Conservation (phyloP, 2,113 vertebrate species). For the Nipponia nippon region DNA sequence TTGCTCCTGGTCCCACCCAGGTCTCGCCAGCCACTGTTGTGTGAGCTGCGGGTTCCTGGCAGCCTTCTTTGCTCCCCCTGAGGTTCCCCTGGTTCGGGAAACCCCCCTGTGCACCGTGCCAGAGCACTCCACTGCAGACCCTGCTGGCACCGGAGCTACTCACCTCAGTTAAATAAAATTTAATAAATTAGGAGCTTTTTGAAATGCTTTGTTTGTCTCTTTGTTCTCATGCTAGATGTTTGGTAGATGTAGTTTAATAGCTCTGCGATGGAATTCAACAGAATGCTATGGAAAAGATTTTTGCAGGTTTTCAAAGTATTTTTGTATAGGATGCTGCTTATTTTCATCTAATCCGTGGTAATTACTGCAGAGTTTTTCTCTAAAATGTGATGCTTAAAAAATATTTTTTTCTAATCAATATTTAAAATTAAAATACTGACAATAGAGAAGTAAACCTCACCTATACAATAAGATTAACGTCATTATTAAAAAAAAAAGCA, state of each 20-base stretch:
- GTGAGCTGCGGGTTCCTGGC: neutral
- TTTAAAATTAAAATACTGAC: neutral
- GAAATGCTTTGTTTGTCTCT: neutral
- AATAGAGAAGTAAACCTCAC: neutral
- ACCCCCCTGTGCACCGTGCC: neutral
- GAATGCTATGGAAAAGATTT: neutral
- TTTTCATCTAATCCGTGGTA: neutral
- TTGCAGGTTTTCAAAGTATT: neutral
- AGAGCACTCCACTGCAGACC: fast-evolving
- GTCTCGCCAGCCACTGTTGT: neutral
- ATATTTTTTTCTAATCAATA: neutral
- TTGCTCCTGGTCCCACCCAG: neutral
- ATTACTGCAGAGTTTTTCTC: neutral
- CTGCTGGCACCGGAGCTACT: neutral
- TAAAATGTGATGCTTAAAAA: neutral
- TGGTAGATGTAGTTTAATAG: neutral
- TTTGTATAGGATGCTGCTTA: neutral
- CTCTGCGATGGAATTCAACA: neutral
- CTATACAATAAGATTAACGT: neutral
- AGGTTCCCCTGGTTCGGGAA: neutral
- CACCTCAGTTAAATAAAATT: neutral
- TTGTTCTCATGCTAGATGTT: neutral
- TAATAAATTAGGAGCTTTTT: neutral
- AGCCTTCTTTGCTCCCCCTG: neutral
- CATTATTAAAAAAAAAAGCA: neutral